Evolutionary conservation across 2,888 invertebrate species (phyloP).

Genomic region (Nymphalis urticae): DNA sequence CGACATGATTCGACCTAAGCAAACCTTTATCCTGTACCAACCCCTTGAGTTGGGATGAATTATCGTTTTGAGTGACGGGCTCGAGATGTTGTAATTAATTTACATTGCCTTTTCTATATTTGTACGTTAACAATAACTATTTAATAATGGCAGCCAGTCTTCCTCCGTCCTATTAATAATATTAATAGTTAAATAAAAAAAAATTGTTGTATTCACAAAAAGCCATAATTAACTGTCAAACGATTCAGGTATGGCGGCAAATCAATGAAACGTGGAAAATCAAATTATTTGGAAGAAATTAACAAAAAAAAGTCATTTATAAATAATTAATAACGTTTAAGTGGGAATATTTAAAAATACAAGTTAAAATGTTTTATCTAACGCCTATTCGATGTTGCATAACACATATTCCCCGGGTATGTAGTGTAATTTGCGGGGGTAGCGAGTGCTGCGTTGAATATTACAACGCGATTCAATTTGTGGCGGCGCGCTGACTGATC

Average conservation of each 20-base stretch:
- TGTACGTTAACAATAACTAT: too few relatives aligned
- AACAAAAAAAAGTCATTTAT: too few relatives aligned
- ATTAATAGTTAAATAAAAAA: too few relatives aligned
- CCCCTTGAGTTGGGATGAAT: not conserved
- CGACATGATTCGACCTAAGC: slow-evolving; percentile 7
- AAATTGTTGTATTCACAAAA: too few relatives aligned
- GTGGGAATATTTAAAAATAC: not conserved
- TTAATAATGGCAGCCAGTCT: too few relatives aligned
- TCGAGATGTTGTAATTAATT: not conserved
- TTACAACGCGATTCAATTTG: slow-evolving; percentile 39
- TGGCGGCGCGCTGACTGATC: slow-evolving; percentile 32
- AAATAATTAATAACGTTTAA: too few relatives aligned
- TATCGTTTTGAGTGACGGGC: slow-evolving; percentile 2
- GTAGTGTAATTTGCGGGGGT: slow-evolving; percentile 19
- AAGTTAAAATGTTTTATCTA: not conserved
- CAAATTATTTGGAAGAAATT: too few relatives aligned
- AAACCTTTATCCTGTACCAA: slow-evolving; percentile 8
- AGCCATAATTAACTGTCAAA: too few relatives aligned
- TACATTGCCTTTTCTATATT: not conserved
- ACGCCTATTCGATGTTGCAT: not conserved
- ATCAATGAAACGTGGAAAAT: too few relatives aligned
- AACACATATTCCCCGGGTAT: slow-evolving; percentile 7
- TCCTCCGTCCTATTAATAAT: too few relatives aligned
- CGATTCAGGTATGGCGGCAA: too few relatives aligned
- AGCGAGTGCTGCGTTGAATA: slow-evolving; percentile 22